Base-by-base conservation (phyloP, 2,797 vertebrate species). In the Catamblyrhynchus diadema region DNA sequence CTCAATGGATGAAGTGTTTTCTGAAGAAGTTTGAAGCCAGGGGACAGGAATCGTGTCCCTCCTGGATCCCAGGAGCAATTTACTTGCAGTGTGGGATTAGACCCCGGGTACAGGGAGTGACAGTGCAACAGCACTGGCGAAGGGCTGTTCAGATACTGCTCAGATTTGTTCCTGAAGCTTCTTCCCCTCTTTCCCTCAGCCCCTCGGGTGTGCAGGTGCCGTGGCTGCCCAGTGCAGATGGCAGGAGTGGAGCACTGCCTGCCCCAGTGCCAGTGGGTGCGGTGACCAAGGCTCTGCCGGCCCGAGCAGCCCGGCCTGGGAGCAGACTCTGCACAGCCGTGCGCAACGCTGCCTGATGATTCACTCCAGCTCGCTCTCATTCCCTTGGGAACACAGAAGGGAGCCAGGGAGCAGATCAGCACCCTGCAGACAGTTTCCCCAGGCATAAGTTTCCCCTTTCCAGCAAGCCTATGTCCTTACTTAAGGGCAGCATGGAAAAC, bases 91-190 rank as follows among this genome's bases (percentile, higher is more conserved):
- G 2, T 1, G 0, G 33, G 32, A 10, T 35, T 23, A 23, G 57
- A 37, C 1, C 8, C 51, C 0, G 0, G 24, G 25, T 27, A 16
- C 35, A 48, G 75, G 0, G 0, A 66, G 53, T 18, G 45, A 21
- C 28, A 12, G 33, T 4, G 14, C 54, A 32, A 14, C 57, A 71
- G 33, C 3, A 1, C 39, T 6, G 42, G 61, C 0, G 0, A 66
- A 64, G 51, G 1, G 6, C 57, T 0, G 1, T 8, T 82, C 33
- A 78, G 67, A 82, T 77, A 18, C 47, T 15, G 72, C 1, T 51
- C 50, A 51, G 28, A 0, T 70, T 71, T 61, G 19, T 20, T 89
- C 88, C 33, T 53, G 80, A 85, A 80, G 81, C 75, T 85, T 60
- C 60, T 73, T 91, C 88, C 82, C 54, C 6, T 37, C 96, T 41